Evolutionary conservation across 1,140 invertebrate species (phyloP).

Genomic region (Pteromalus puparum): DNA sequence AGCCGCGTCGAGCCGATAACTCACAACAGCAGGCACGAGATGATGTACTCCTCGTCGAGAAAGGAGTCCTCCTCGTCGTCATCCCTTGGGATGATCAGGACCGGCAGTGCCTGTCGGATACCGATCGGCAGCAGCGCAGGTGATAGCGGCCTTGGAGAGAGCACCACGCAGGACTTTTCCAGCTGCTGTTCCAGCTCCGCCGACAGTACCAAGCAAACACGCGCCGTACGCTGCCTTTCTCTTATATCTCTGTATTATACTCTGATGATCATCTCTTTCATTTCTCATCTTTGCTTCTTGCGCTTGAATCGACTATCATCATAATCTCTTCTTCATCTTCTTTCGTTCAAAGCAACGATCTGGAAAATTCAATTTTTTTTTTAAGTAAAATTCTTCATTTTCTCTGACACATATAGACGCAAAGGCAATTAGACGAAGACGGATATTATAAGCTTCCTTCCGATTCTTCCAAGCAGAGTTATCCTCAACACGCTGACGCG

Average conservation of each 20-base stretch:
- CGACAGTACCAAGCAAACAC: slow-evolving; percentile 71
- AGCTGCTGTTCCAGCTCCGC: slow-evolving; percentile 74
- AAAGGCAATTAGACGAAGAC: slow-evolving; percentile 73
- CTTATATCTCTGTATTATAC: background rate
- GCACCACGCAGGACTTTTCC: slow-evolving; percentile 74
- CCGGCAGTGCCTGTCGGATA: slow-evolving; percentile 39
- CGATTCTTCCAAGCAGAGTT: slow-evolving; percentile 69
- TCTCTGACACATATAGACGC: slow-evolving; percentile 72
- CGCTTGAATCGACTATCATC: background rate
- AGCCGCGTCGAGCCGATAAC: slow-evolving; percentile 65
- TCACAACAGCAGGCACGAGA: slow-evolving; percentile 65
- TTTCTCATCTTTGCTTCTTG: background rate
- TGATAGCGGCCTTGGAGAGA: slow-evolving; percentile 74
- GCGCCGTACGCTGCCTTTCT: slow-evolving; percentile 67
- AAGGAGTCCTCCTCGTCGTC: slow-evolving; percentile 39
- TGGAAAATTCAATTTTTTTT: background rate
- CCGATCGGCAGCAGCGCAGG: slow-evolving; percentile 63
- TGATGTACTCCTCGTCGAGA: slow-evolving; percentile 36
- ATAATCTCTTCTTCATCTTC: background rate
- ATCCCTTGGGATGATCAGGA: slow-evolving; percentile 19
- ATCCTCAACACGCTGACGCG: slow-evolving; percentile 69
- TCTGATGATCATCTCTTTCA: background rate
- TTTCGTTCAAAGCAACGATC: background rate
- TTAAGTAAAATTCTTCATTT: slow-evolving; percentile 41
- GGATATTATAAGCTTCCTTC: slow-evolving; percentile 72